Conservation (phyloP, 2,797 vertebrate genomes). For the Lutjanus argentimaculatus region DNA sequence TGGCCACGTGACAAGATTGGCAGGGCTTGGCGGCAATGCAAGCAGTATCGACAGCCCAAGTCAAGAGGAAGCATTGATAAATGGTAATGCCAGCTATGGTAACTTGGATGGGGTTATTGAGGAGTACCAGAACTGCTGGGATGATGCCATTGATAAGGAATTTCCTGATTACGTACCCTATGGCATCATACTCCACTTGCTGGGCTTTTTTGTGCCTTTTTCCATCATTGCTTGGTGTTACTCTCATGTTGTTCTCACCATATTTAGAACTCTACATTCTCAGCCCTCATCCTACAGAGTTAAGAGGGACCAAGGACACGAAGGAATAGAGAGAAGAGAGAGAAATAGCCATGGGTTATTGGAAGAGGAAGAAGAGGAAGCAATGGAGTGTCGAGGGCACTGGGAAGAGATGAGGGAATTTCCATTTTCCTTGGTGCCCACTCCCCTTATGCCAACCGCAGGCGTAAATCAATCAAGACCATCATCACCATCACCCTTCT, state of each 20-base stretch:
- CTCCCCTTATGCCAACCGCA: conserved; percentile 85
- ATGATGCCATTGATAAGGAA: conserved; percentile 89
- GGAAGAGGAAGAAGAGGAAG: conserved; percentile 55
- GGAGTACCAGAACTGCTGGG: conserved; percentile 88
- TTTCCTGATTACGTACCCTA: conserved; percentile 89
- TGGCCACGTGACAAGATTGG: conserved; percentile 74
- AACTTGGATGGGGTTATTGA: conserved; percentile 44
- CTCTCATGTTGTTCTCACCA: conserved; percentile 88
- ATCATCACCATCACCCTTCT: conserved; percentile 90
- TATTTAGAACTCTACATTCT: conserved; percentile 86
- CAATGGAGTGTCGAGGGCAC: conserved; percentile 42
- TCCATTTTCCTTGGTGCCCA: conserved; percentile 78
- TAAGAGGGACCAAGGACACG: conserved; percentile 16
- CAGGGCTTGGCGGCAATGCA: conserved; percentile 35
- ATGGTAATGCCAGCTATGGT: conserved; percentile 48
- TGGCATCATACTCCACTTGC: conserved; percentile 87
- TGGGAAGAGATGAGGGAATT: conserved; percentile 65
- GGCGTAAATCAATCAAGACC: conserved; percentile 89
- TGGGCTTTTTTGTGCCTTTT: conserved; percentile 90
- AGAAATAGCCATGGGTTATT: conserved; percentile 36
- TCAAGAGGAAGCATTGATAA: conserved; percentile 21
- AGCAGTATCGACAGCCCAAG: conserved; percentile 34
- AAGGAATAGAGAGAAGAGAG: conserved; percentile 40
- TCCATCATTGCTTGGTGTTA: conserved; percentile 91
- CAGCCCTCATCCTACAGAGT: conserved; percentile 64